Evolutionary conservation across 2,797 vertebrate genomes (phyloP), one percentile per base, ranked within the genome.

Genomic region (Manis crassicaudata): DNA sequence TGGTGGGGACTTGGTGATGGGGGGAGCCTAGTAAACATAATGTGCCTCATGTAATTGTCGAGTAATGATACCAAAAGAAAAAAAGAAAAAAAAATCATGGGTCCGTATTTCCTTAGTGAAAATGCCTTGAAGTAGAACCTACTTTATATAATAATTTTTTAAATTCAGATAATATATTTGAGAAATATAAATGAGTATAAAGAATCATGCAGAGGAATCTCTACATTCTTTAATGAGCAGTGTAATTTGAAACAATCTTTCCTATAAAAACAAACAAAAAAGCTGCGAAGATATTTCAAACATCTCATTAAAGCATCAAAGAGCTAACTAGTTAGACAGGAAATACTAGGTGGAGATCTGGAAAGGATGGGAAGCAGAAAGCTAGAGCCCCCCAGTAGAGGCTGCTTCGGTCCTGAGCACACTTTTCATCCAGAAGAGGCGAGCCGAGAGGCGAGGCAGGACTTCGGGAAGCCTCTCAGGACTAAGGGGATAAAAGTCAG

Each of bases 231-330:
- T 85, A 63, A 54, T 25, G 27, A 50, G 13, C 13, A 65, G 68
- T 18, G 32, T 52, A 50, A 76, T 50, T 70, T 85, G 80, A 81
- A 96, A 73, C 16, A 21, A 35, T 75, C 40, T 94, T 92, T 94
- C 35, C 65, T 50, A 54, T 18, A 50, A 85, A 35, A 10, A 73
- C 46, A 84, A 58, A 75, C 85, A 13, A 35, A 80, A 75, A 94
- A 46, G 43, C 52, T 89, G n/a, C 8, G 20, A 65, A 84, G 50
- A 20, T 27, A 63, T 72, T 14, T 27, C 27, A 92, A 56, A 6
- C 77, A 72, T 63, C 62, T 84, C 37, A 23, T 32, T 76, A 52
- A 84, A 89, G n/a, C 58, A 73, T 88, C 72, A 76, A 77, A 92
- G 43, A 54, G 50, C 73, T 62, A 27, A 43, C 52, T 56, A 27